These are phyloP conservation scores for Cheilosia soror DNA, from an alignment of 2,888 invertebrate genomes.

Conservation along the genomic window DNA sequence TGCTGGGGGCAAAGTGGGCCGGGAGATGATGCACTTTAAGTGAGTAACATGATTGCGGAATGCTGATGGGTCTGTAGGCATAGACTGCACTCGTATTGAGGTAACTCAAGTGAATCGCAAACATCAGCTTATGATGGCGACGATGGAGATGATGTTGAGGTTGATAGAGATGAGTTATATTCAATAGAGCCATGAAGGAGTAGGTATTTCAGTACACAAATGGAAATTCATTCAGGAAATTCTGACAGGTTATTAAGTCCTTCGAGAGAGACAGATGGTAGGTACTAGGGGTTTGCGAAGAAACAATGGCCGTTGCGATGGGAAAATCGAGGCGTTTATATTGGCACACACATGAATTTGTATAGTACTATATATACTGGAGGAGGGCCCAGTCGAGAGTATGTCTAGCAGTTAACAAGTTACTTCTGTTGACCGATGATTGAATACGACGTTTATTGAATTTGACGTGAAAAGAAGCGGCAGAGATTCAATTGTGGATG, in stretches of 20 bases:
- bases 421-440: slow-evolving; percentile 8
- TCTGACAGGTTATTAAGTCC: slow-evolving; percentile 55
- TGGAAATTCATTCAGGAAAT: slow-evolving; percentile 29
- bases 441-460: not conserved
- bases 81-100: slow-evolving; percentile 10
- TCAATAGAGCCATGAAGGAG: slow-evolving; percentile 15
- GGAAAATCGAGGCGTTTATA: slow-evolving; percentile 13
- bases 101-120: slow-evolving; percentile 63
- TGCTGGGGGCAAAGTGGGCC: not conserved
- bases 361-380: not conserved
- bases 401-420: not conserved
- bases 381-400: not conserved
- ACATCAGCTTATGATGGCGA: slow-evolving; percentile 50
- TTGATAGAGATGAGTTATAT: slow-evolving; percentile 21
- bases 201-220: slow-evolving; percentile 21
- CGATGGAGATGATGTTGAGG: slow-evolving; percentile 15
- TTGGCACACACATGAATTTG: not conserved
- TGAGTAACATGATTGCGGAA: slow-evolving; percentile 39
- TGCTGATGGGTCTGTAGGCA: not conserved
- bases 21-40: slow-evolving; percentile 1
- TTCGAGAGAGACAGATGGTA: not conserved
- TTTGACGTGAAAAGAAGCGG: not conserved
- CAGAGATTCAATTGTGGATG: not conserved
- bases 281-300: not conserved
- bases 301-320: slow-evolving; percentile 13